These are phyloP conservation scores for Calameuta pallipes DNA, from an alignment of 2,888 invertebrate genomes.

Conservation along the genomic window DNA sequence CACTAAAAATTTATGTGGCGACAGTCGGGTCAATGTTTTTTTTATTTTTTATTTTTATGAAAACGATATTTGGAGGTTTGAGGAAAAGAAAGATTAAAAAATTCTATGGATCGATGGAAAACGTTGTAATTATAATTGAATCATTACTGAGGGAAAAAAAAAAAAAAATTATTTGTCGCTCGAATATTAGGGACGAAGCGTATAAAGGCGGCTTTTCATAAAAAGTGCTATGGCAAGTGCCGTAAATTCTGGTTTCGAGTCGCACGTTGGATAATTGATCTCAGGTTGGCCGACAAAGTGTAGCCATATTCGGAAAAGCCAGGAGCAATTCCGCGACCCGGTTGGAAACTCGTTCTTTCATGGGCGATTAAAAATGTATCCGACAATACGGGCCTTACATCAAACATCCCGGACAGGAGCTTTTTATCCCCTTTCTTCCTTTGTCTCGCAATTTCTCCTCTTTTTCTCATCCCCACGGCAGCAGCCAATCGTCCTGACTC, in stretches of 20 bases:
- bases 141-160: neutral
- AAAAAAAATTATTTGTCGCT: neutral
- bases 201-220: neutral
- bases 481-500: neutral
- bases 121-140: neutral
- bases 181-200: neutral
- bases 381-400: slow-evolving; percentile 53
- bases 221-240: neutral
- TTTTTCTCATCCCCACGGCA: neutral
- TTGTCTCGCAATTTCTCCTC: neutral
- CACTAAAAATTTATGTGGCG: neutral
- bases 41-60: neutral
- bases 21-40: neutral
- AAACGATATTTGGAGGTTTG: neutral
- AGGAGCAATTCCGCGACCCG: slow-evolving; percentile 30
- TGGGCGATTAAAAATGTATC: slow-evolving; percentile 55
- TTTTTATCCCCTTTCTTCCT: slow-evolving; percentile 13
- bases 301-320: slow-evolving; percentile 22
- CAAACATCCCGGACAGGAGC: slow-evolving; percentile 52
- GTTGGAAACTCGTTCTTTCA: slow-evolving; percentile 28
- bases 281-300: slow-evolving; percentile 25
- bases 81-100: neutral
- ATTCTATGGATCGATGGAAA: neutral
- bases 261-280: slow-evolving; percentile 33
- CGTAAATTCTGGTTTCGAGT: slow-evolving; percentile 1